Evolutionary conservation across 2,888 invertebrate species (phyloP).

Genomic region (Leptopilina drosophilae): DNA sequence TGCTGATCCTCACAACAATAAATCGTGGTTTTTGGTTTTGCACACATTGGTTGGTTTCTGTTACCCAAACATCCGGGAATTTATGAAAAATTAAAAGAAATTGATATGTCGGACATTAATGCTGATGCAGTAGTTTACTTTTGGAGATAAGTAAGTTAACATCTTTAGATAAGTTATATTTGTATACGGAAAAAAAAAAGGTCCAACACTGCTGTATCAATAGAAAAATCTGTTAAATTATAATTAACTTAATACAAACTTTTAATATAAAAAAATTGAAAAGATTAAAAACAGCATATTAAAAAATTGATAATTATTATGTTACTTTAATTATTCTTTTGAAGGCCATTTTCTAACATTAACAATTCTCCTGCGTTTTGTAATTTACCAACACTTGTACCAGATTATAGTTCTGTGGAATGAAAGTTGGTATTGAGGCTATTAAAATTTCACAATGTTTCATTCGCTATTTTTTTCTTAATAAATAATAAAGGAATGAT

Average conservation of each 20-base stretch:
- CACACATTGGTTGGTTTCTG: background rate
- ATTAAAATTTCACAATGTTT: too few relatives aligned
- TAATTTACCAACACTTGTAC: conserved; percentile 1
- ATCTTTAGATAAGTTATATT: too few relatives aligned
- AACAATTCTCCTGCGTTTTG: background rate
- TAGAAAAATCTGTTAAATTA: too few relatives aligned
- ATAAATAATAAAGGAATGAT: too few relatives aligned
- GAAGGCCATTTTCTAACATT: background rate
- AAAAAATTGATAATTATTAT: background rate
- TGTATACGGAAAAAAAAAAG: too few relatives aligned
- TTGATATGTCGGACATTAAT: background rate
- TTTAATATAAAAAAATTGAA: too few relatives aligned
- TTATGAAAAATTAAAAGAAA: background rate
- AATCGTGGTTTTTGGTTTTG: background rate
- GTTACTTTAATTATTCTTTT: background rate
- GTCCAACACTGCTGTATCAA: too few relatives aligned
- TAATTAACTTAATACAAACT: too few relatives aligned
- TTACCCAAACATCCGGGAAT: background rate
- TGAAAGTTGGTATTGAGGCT: conserved; percentile 34
- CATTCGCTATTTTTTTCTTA: too few relatives aligned
- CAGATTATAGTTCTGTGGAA: conserved; percentile 17
- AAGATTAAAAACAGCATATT: too few relatives aligned
- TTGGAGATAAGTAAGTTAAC: background rate
- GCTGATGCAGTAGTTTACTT: background rate
- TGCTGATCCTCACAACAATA: background rate